A percentile compares a stretch with the other conserved stretches of the same genome.
These are phyloP conservation scores for Podocnemis expansa DNA, from an alignment of 2,113 vertebrate genomes.

Conservation along the genomic window DNA sequence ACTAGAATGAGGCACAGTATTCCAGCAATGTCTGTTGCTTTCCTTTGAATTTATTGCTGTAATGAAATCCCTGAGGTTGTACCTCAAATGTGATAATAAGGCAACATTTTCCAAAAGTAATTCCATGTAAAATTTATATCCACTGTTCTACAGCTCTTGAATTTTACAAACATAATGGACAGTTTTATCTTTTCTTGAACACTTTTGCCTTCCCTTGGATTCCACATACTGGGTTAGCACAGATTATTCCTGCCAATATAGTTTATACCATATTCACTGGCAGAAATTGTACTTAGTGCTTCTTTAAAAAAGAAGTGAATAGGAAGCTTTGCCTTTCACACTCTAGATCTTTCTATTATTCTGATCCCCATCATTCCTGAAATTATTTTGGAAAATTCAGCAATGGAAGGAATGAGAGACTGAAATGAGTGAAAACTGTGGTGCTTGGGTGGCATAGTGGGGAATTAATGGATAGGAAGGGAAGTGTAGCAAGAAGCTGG, in stretches of 20 bases:
- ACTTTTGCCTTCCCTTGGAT: not conserved
- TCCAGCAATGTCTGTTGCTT: not conserved
- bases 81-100: conserved; percentile 15
- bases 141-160: not conserved
- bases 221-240: conserved; percentile 2
- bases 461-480: not conserved
- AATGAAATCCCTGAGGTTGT: accelerated
- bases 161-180: not conserved
- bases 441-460: accelerated
- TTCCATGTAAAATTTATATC: conserved; percentile 11
- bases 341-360: not conserved
- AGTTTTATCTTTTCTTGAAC: conserved; percentile 20
- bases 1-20: too few relatives aligned
- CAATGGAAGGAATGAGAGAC: not conserved
- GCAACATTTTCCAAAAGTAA: not conserved
- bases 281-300: not conserved
- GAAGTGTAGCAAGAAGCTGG: not conserved
- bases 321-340: not conserved
- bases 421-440: not conserved
- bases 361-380: not conserved
- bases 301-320: not conserved
- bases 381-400: not conserved
- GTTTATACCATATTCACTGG: not conserved
- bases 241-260: not conserved
- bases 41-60: not conserved